Evolutionary conservation across 2,797 vertebrate species (phyloP).

Genomic region (Esox lucius): DNA sequence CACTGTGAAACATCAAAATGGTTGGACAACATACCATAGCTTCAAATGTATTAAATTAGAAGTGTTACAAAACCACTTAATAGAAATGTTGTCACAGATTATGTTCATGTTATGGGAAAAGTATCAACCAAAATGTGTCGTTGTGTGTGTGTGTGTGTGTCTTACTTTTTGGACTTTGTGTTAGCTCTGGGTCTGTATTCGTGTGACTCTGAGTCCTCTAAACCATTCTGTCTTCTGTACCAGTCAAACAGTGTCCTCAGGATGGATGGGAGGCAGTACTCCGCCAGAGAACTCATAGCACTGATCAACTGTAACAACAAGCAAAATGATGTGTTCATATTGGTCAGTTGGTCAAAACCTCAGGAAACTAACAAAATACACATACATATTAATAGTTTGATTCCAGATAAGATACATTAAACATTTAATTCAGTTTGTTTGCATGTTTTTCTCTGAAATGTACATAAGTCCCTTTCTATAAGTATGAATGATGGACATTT

Average conservation of each 20-base stretch:
- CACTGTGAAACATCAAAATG: slow-evolving; percentile 70
- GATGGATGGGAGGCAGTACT: slow-evolving; percentile 96
- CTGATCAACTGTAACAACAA: slow-evolving; percentile 84
- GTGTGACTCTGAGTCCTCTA: slow-evolving; percentile 89
- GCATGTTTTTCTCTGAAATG: too few species aligned
- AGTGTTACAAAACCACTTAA: neutral
- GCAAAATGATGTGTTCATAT: neutral
- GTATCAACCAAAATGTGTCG: neutral
- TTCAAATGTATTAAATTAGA: neutral
- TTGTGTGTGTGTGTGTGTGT: neutral
- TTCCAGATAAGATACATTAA: too few species aligned
- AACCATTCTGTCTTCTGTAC: slow-evolving; percentile 96
- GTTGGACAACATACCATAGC: neutral
- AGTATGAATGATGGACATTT: too few species aligned
- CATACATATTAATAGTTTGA: neutral
- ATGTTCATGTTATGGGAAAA: neutral
- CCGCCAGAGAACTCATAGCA: slow-evolving; percentile 96
- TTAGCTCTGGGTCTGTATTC: slow-evolving; percentile 93
- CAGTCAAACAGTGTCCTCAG: slow-evolving; percentile 96
- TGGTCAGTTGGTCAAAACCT: neutral
- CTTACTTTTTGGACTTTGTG: slow-evolving; percentile 95
- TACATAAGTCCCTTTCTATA: too few species aligned
- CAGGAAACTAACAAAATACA: neutral
- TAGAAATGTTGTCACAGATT: neutral
- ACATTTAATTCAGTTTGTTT: too few species aligned